Percentiles rank a stretch among this genome's conserved stretches.
Evolutionary conservation across 1,140 invertebrate genomes (phyloP).

Genomic region (Tetranychus cinnabarinus): DNA sequence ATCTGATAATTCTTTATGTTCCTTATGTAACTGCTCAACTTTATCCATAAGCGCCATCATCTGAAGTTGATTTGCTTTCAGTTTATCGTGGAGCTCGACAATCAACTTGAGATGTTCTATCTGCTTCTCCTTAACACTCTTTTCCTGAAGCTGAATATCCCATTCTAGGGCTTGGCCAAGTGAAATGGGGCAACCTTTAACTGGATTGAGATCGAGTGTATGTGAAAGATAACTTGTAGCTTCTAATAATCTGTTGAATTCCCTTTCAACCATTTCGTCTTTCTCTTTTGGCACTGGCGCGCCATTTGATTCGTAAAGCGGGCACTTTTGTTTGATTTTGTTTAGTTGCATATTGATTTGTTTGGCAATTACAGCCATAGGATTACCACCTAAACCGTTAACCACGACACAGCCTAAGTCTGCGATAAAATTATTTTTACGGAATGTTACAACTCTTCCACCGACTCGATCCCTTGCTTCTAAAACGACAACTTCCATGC

Average conservation of each 20-base stretch:
- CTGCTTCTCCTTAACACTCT: conserved; percentile 74
- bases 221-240: conserved; percentile 90
- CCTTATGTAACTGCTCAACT: conserved; percentile 38
- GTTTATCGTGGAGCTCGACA: conserved; percentile 50
- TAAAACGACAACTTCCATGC: conserved; percentile 78
- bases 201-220: conserved; percentile 83
- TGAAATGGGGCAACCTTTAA: conserved; percentile 50
- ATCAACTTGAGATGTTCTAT: conserved; percentile 53
- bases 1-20: conserved; percentile 38
- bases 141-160: conserved; percentile 89
- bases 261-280: conserved; percentile 48
- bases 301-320: conserved; percentile 66
- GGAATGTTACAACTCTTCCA: conserved; percentile 83
- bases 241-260: conserved; percentile 86
- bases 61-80: conserved; percentile 39
- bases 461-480: conserved; percentile 88
- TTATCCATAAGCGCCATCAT: conserved; percentile 29
- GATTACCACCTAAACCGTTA: conserved; percentile 33
- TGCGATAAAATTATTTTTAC: conserved; percentile 78
- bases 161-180: conserved; percentile 84
- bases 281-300: conserved; percentile 38
- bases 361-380: conserved; percentile 76
- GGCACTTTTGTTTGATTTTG: conserved; percentile 88
- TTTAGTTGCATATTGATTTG: conserved; percentile 93
- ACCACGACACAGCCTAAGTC: conserved; percentile 57